Evolutionary conservation across 2,888 invertebrate species (phyloP).

Genomic region (Athrips mouffetella): DNA sequence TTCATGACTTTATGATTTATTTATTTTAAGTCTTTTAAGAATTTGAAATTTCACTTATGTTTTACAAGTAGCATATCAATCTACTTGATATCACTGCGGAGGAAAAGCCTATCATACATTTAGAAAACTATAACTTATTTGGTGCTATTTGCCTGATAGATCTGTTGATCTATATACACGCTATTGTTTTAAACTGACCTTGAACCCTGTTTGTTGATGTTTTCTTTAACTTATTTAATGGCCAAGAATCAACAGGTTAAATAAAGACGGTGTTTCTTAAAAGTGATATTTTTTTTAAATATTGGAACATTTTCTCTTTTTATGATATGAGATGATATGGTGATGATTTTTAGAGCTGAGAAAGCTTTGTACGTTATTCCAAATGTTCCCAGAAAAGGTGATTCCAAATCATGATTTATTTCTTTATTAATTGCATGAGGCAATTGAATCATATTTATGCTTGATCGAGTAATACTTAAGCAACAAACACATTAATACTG

Average conservation of each 20-base stretch:
- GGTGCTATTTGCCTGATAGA: too few species aligned
- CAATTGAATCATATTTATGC: slow-evolving; percentile 3
- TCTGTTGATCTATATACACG: too few species aligned
- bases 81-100: too few species aligned
- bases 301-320: slow-evolving; percentile 32
- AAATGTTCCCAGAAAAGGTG: slow-evolving; percentile 11
- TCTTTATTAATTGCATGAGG: too few species aligned
- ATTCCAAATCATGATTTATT: too few species aligned
- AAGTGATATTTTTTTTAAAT: slow-evolving; percentile 24
- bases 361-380: slow-evolving; percentile 31
- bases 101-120: too few species aligned
- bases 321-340: slow-evolving; percentile 73
- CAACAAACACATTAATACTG: slow-evolving; percentile 40
- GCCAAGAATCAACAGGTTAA: slow-evolving; percentile 9
- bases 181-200: too few species aligned
- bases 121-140: too few species aligned
- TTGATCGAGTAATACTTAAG: slow-evolving; percentile 31
- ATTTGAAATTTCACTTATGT: too few species aligned
- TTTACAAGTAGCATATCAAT: too few species aligned
- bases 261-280: slow-evolving; percentile 23
- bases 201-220: too few species aligned
- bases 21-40: background rate
- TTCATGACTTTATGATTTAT: background rate
- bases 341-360: slow-evolving; percentile 40
- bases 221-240: background rate